Base-by-base conservation (phyloP, 2,113 vertebrate genomes). In the Neodontobutis hainanensis region DNA sequence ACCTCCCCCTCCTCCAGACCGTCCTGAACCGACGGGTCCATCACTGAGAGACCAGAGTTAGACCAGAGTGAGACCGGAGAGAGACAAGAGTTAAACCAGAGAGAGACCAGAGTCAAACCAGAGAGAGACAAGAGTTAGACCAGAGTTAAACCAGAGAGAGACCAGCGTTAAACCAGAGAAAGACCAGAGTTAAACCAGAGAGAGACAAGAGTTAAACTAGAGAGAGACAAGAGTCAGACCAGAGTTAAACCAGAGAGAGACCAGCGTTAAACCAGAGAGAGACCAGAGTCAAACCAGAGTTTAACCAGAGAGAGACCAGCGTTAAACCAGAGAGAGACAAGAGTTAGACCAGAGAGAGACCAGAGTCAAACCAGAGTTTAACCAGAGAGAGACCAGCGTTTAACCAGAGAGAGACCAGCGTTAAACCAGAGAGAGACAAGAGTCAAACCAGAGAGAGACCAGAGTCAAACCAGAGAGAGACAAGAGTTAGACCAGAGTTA, bases 1-100 rank as follows among this genome's bases (percentile, higher is more conserved):
- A 99, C 97, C 82, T 99, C 97, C 0, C 97, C 97, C 66, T 99
- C 97, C 81, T 98, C 97, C 92, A 98, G 87, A 0, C 97, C 97
- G 75, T 98, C 97, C 0, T 95, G 98, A 11, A 94, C 93, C 0
- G 95, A 96, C 0, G 94, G 95, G 60, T 95, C 94, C 0, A 94
- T 93, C n/a, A 94, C 92, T 73, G 95, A 95, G 2, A 95, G 95
- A 12, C 95, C 96, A 0, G 87, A 88, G 19, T 45, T 90, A 85
- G 4, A 87, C 85, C 2, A 92, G 38, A 8, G 5, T 40, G 2
- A 40, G 2, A 40, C 38, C 38, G 3, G 38, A 40, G 38, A 6
- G 8, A 27, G n/a, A n/a, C n/a, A n/a, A n/a, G n/a, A n/a, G n/a
- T n/a, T n/a, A n/a, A 27, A 48, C 15, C 47, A 8, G 14, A 7